These are phyloP conservation scores for Platynereis dumerilii DNA, from an alignment of 2,888 invertebrate species.

Conservation along the genomic window DNA sequence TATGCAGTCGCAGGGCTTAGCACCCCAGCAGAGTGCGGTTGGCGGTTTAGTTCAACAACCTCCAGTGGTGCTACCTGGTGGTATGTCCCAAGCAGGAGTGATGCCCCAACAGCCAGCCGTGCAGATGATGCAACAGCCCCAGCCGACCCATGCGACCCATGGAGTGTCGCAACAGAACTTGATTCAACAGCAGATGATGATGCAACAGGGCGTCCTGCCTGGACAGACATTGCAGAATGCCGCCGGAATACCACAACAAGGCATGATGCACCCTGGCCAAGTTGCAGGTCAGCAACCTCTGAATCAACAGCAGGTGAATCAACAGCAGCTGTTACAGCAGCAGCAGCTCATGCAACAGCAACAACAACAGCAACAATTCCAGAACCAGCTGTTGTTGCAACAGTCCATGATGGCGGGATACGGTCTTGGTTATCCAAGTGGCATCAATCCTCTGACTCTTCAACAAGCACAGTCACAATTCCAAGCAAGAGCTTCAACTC, in stretches of 20 bases:
- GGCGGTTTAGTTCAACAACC: too few relatives aligned
- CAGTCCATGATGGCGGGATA: background rate
- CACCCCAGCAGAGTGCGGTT: too few relatives aligned
- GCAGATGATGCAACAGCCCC: constrained; percentile 13
- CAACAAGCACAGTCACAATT: too few relatives aligned
- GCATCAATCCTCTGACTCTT: too few relatives aligned
- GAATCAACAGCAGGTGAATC: constrained; percentile 12
- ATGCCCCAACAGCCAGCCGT: constrained; percentile 15
- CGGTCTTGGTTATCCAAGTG: too few relatives aligned
- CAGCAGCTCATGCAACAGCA: constrained; percentile 13
- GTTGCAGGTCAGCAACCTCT: background rate
- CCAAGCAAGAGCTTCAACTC: background rate
- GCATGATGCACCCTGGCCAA: background rate
- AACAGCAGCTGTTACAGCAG: constrained; percentile 24
- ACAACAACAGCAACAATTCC: constrained; percentile 15
- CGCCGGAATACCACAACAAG: background rate
- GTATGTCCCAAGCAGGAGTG: constrained; percentile 9
- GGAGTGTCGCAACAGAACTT: background rate
- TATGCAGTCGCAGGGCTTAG: too few relatives aligned
- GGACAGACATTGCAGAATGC: too few relatives aligned
- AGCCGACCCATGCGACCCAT: too few relatives aligned
- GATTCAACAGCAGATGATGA: constrained; percentile 5
- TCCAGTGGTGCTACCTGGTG: too few relatives aligned
- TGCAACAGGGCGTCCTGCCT: constrained; percentile 4
- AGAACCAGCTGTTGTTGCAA: constrained; percentile 9